Evolutionary conservation across 2,888 invertebrate genomes (phyloP).

Genomic region (Orthonevra nobilis): DNA sequence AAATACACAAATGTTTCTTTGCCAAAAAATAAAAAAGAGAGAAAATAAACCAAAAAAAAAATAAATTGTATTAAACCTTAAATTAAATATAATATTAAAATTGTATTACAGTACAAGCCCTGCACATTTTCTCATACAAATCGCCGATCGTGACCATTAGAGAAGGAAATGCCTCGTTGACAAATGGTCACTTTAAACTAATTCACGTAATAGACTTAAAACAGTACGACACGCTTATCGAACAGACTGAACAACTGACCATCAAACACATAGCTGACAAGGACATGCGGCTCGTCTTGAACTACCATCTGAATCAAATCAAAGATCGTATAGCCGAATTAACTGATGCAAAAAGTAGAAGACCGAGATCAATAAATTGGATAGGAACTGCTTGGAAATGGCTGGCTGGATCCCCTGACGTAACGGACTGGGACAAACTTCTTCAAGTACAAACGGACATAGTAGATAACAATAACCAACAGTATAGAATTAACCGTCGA

Average conservation of each 20-base stretch:
- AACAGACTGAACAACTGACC: conserved; percentile 2
- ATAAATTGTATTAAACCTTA: too few species aligned
- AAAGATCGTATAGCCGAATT: not conserved
- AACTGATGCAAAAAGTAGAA: not conserved
- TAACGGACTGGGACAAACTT: conserved; percentile 5
- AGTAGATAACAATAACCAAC: conserved; percentile 2
- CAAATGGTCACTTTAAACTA: too few species aligned
- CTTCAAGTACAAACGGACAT: not conserved
- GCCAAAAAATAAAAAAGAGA: not conserved
- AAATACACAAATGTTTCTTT: too few species aligned
- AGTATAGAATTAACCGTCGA: not conserved
- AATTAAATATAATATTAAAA: too few species aligned
- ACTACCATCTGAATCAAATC: not conserved
- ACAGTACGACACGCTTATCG: too few species aligned
- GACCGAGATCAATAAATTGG: conserved; percentile 4
- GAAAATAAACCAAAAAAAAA: not conserved
- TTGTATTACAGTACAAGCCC: too few species aligned
- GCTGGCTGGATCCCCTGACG: conserved; percentile 6
- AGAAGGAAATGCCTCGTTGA: too few species aligned
- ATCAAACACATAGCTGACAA: not conserved
- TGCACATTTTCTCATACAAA: too few species aligned
- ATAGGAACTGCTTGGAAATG: conserved; percentile 18
- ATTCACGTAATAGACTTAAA: too few species aligned
- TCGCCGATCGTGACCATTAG: too few species aligned
- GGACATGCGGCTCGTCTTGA: not conserved